Percentiles rank a stretch among this genome's conserved stretches.
Conservation (phyloP, 2,888 invertebrate genomes). For the Latrodectus hesperus region DNA sequence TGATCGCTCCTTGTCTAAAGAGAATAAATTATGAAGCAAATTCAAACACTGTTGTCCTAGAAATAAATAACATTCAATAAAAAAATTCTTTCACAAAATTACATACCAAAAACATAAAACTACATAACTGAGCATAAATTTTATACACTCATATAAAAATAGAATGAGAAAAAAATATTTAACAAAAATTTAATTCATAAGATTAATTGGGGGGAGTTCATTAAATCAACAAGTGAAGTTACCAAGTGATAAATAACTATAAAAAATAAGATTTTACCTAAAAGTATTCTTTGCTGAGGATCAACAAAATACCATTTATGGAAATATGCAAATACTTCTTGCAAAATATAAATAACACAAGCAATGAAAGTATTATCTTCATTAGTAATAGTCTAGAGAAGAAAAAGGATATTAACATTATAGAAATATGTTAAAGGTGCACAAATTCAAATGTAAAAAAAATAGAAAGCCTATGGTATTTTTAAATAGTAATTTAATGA, state of each 20-base stretch:
- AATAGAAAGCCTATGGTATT: no score
- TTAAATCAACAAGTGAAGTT: neutral
- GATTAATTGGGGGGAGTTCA: neutral
- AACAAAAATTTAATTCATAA: conserved; percentile 1
- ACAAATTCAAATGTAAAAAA: no score
- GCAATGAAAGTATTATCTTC: conserved; percentile 70
- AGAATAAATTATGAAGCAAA: conserved; percentile 74
- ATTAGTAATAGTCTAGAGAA: conserved; percentile 42
- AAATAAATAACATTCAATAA: neutral
- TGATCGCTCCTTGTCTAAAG: conserved; percentile 29
- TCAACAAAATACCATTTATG: conserved; percentile 75
- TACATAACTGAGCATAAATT: neutral
- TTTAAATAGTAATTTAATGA: no score
- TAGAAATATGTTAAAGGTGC: no score
- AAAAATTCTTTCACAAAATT: neutral
- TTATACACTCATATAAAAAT: neutral
- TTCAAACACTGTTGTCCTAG: conserved; percentile 73
- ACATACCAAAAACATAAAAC: neutral
- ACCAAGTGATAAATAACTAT: neutral
- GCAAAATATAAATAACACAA: conserved; percentile 73
- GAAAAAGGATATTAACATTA: neutral
- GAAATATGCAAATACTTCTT: conserved; percentile 75
- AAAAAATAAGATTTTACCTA: conserved; percentile 28
- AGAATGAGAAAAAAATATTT: neutral
- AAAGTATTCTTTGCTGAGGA: conserved; percentile 71